Conservation (phyloP, 1,140 invertebrate genomes). For the Caenorhabditis tropicalis region DNA sequence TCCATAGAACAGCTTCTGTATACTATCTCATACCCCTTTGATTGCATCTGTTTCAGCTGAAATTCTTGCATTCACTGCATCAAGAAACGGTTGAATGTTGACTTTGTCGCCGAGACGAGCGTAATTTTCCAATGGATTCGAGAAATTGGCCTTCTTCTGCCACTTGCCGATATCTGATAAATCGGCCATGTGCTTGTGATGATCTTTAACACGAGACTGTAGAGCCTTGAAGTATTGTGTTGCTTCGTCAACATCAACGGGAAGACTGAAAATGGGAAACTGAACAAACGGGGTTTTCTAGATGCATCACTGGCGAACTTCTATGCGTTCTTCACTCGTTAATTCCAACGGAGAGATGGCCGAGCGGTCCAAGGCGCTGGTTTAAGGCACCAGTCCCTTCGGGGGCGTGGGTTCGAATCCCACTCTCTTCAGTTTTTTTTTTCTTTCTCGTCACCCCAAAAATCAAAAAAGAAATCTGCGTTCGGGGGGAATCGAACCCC, state of each 20-base stretch:
- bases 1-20: too few species aligned
- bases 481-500: neutral
- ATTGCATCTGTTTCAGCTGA: neutral
- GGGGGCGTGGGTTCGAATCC: slow-evolving; percentile 77
- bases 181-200: neutral
- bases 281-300: too few species aligned
- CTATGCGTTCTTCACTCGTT: too few species aligned
- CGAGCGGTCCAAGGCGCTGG: slow-evolving; percentile 99
- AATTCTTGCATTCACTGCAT: neutral
- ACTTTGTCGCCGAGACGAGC: neutral
- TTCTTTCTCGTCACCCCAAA: too few species aligned
- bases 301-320: too few species aligned
- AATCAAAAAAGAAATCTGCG: neutral
- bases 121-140: neutral
- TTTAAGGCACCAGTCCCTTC: slow-evolving; percentile 98
- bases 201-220: slow-evolving; percentile 1
- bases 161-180: neutral
- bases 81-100: neutral
- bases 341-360: slow-evolving; percentile 88
- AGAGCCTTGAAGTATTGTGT: neutral
- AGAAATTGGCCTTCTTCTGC: slow-evolving; percentile 22
- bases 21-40: slow-evolving; percentile 16
- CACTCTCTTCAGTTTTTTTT: slow-evolving; percentile 64
- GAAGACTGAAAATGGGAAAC: neutral
- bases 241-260: neutral